Evolutionary conservation across 2,113 vertebrate species (phyloP), one percentile per base, ranked within the genome.

Genomic region (Onychostruthus taczanowskii): DNA sequence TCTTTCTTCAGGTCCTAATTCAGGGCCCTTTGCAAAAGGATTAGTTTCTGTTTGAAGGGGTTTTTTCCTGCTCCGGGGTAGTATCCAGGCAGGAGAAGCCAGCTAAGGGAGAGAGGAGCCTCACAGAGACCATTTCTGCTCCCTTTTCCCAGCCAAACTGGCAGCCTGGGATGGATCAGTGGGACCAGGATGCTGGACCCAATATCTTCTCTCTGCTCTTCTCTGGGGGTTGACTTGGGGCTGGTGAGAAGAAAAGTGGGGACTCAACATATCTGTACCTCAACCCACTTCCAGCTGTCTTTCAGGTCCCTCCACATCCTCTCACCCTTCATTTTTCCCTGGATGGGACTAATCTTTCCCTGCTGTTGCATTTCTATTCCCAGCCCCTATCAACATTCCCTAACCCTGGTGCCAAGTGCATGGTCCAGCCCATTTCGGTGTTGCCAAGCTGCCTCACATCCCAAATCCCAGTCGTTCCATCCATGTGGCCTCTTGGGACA

Each of bases 1-100:
- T 79, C 72, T 88, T 94, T 92, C 92, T 93, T 93, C 64, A n/a
- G 75, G 85, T 90, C 68, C 76, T 92, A 77, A 92, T 93, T 93
- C 90, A 70, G 89, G 88, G 79, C 72, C 70, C 47, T 83, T 84
- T 88, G 88, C 83, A 86, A 95, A 89, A 47, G 95, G 94, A 95
- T 97, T 97, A 96, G 61, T 92, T 93, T 84, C 92, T 93, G 70
- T 96, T 95, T 95, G 94, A 96, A 97, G 92, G 10, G 6, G 2
- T 84, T 80, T 87, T 69, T 52, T 10, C 37, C 21, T 66, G 79
- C 90, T 92, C 55, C 13, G 3, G 95, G 94, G 59, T 30, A 74
- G 55, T 67, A 84, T 74, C 68, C 74, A 77, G 72, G 83, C 86
- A 62, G 68, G 92, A 90, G 85, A 55, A 70, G 21, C 8, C 62